These are phyloP conservation scores for Australoheros facetus DNA, from an alignment of 2,797 vertebrate genomes.

Conservation along the genomic window DNA sequence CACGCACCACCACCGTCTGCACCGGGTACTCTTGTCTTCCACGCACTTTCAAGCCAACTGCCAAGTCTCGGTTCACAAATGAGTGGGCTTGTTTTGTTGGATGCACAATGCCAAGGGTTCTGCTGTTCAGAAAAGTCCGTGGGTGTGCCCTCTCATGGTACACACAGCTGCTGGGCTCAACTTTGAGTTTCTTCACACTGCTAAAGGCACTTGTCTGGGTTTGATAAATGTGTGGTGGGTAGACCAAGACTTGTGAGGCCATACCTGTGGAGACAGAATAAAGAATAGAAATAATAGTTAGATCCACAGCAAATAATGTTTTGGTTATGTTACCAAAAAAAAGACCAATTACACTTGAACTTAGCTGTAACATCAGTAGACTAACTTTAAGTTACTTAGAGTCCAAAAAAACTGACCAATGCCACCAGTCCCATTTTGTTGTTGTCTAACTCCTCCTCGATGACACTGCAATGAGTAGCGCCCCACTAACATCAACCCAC, in stretches of 20 bases:
- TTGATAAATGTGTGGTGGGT: slow-evolving; percentile 99
- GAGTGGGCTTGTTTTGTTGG: slow-evolving; percentile 86
- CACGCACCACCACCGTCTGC: slow-evolving; percentile 90
- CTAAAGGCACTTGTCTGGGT: slow-evolving; percentile 99
- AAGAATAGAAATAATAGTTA: slow-evolving; percentile 25
- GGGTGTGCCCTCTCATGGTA: slow-evolving; percentile 95
- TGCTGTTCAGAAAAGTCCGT: slow-evolving; percentile 93
- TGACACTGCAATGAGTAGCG: neutral
- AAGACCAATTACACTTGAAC: neutral
- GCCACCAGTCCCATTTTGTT: neutral
- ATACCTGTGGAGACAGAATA: slow-evolving; percentile 86
- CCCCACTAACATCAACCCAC: neutral
- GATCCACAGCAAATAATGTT: neutral
- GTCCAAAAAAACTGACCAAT: neutral
- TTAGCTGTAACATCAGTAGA: neutral
- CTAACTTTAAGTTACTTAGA: neutral
- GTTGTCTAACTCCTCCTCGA: neutral
- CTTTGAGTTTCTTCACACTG: slow-evolving; percentile 99
- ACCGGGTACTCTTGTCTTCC: slow-evolving; percentile 88
- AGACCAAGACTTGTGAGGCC: slow-evolving; percentile 99
- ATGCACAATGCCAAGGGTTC: slow-evolving; percentile 90
- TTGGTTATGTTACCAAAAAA: neutral
- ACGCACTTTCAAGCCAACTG: slow-evolving; percentile 82
- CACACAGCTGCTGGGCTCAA: slow-evolving; percentile 95
- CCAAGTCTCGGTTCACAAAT: slow-evolving; percentile 89